These are phyloP conservation scores for Archips crataeganus DNA, from an alignment of 2,888 invertebrate genomes.

Conservation along the genomic window DNA sequence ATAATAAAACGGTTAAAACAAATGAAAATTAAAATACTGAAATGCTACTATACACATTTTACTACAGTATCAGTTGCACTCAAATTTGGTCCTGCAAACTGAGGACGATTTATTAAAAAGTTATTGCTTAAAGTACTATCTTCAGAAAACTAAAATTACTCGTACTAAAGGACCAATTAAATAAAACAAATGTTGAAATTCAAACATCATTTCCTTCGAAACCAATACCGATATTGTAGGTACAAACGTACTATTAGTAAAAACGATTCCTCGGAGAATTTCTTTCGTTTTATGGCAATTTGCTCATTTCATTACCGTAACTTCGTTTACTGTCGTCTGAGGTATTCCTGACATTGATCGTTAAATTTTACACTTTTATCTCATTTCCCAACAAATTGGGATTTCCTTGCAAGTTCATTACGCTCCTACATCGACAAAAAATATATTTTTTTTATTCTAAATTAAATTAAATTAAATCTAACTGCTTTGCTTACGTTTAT, in stretches of 20 bases:
- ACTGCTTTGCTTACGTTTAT: background rate
- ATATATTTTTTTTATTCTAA: background rate
- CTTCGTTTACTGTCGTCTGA: conserved; percentile 28
- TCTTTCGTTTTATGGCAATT: conserved; percentile 18
- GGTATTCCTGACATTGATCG: conserved; percentile 20
- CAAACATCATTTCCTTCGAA: background rate
- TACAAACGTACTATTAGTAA: background rate
- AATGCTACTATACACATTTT: too few species aligned
- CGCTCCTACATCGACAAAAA: background rate
- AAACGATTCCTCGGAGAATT: conserved; percentile 4
- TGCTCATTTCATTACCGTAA: conserved; percentile 22
- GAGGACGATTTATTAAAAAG: background rate
- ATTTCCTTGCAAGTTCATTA: conserved; percentile 23
- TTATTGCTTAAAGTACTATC: background rate
- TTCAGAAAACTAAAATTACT: background rate
- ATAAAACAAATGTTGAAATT: background rate
- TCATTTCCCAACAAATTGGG: conserved; percentile 10
- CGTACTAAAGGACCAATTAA: background rate
- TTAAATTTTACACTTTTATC: conserved; percentile 32
- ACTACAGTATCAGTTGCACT: background rate
- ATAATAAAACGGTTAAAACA: background rate
- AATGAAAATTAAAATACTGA: background rate
- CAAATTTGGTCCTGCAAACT: background rate
- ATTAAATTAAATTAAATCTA: background rate
- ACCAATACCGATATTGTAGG: background rate